These are phyloP conservation scores for Embiotoca jacksoni DNA, from an alignment of 2,113 vertebrate genomes.

Conservation along the genomic window DNA sequence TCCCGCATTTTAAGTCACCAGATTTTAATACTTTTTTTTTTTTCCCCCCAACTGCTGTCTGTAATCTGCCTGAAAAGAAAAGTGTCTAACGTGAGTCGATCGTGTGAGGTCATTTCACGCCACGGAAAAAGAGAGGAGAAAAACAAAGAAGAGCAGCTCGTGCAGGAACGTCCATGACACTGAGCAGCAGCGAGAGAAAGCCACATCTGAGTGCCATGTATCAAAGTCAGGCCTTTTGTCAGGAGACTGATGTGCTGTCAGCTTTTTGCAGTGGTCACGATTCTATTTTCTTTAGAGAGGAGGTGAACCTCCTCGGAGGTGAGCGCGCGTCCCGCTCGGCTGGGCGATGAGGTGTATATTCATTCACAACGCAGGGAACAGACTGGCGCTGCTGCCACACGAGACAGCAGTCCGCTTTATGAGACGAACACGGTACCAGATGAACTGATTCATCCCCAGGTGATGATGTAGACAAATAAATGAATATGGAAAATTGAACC, in stretches of 20 bases:
- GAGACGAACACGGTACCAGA: background rate
- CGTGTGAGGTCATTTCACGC: background rate
- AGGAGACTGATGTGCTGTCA: background rate
- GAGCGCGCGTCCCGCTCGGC: background rate
- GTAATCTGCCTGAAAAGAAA: background rate
- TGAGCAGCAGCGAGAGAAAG: background rate
- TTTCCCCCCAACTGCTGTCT: background rate
- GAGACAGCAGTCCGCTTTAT: background rate
- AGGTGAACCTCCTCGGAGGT: conserved; percentile 15
- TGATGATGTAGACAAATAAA: background rate
- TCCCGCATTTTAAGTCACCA: no score
- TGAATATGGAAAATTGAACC: no score
- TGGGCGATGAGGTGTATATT: background rate
- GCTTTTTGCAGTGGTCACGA: background rate
- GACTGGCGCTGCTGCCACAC: background rate
- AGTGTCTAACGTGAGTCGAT: background rate
- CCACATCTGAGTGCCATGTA: background rate
- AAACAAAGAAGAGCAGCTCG: background rate
- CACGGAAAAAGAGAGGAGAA: background rate
- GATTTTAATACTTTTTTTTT: no score
- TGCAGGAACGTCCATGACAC: conserved; percentile 7
- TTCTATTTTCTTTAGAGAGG: conserved; percentile 18
- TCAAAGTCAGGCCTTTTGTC: conserved; percentile 23
- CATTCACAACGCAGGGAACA: background rate
- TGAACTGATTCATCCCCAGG: background rate